Percentiles rank a stretch among this genome's conserved stretches.
phyloP scores from a whole-genome alignment of 2,888 invertebrate species.

The Chymomyza fuscimana region DNA sequence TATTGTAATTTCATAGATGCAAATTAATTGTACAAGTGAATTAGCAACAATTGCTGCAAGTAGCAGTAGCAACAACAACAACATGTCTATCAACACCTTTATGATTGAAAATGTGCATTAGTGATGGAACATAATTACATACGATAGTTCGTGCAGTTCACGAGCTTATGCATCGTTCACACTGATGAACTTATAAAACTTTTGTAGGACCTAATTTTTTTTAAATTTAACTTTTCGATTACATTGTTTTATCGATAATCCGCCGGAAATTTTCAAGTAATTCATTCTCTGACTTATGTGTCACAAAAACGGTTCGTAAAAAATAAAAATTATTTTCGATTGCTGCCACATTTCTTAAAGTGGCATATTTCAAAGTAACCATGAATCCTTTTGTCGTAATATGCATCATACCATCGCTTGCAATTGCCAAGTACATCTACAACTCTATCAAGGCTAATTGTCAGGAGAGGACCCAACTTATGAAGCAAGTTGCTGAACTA shows the following conservation, averaged over 20 bases:
- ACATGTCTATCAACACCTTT: conserved; percentile 9
- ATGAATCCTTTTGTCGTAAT: not conserved
- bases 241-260: too few species aligned
- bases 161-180: too few species aligned
- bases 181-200: too few species aligned
- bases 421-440: not conserved
- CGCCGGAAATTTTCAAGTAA: too few species aligned
- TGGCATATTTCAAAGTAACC: too few species aligned
- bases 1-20: conserved; percentile 50
- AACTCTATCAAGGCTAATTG: not conserved
- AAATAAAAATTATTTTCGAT: too few species aligned
- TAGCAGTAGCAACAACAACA: conserved; percentile 2
- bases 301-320: too few species aligned
- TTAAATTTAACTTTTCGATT: conserved; percentile 3
- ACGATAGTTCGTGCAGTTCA: not conserved
- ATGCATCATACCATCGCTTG: not conserved
- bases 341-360: too few species aligned
- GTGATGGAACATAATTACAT: not conserved
- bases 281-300: too few species aligned
- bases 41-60: conserved; percentile 28
- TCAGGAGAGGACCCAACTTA: not conserved
- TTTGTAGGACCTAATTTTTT: too few species aligned
- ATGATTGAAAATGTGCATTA: not conserved
- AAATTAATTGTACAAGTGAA: conserved; percentile 62
- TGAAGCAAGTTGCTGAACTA: too few species aligned